Evolutionary conservation across 2,113 vertebrate species (phyloP), one percentile per base, ranked within the genome.

Genomic region (Anser cygnoides): DNA sequence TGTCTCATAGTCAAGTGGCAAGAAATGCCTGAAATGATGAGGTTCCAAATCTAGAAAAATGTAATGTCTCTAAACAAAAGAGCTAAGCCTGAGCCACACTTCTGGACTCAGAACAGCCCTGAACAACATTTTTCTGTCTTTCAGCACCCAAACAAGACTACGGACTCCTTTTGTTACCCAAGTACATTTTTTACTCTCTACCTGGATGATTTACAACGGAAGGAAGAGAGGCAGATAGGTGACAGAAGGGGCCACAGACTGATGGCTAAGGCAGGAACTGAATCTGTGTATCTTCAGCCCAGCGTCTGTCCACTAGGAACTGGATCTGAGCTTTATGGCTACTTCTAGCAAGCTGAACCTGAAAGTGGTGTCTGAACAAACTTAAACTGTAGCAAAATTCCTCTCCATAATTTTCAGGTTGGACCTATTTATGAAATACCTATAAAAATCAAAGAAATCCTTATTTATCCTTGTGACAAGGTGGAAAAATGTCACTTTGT

Each of bases 11-110:
- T 79, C 70, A 83, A 77, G 83, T 71, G 33, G 91, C 86, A 95
- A 96, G 83, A 94, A 96, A 95, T 57, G 57, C 77, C 49, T 57
- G 87, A 95, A 92, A 89, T 12, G 25, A 49, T 23, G 44, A 74
- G n/a, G 54, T 57, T 93, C 41, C 66, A 37, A 89, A 92, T 43
- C 46, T 25, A 75, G 57, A 83, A 81, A 89, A 90, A 79, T 5
- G 19, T 44, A 79, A 67, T 1, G 3, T 17, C 17, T 86, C 29
- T 70, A 66, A 83, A 89, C 19, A 88, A 82, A 92, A 70, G 0
- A 80, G 31, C 35, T 92, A 41, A 74, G 70, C 22, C 49, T 83
- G 35, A 90, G 63, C n/a, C 22, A 31, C 6, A 6, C 11, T 71
- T 62, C 62, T 74, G 74, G 41, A 22, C 74, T 87, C 54, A 66